A percentile compares a stretch with the other conserved stretches of the same genome.
phyloP scores from a whole-genome alignment of 2,113 vertebrate genomes.

The Xerus inauris region DNA sequence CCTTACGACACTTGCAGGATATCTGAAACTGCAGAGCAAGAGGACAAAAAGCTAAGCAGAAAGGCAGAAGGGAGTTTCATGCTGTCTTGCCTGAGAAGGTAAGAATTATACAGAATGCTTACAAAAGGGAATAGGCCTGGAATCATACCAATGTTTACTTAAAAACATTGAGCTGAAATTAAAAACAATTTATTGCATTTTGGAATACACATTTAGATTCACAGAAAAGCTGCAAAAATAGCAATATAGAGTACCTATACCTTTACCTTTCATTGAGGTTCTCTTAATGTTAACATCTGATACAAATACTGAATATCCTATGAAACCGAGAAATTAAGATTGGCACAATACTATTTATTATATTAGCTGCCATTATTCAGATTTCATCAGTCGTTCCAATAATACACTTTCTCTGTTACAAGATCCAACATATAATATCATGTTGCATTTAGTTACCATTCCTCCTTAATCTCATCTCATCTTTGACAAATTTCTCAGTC shows the following conservation, averaged over 20 bases:
- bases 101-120: neutral
- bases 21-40: neutral
- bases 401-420: neutral
- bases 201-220: neutral
- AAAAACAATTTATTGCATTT: neutral
- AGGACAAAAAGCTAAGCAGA: neutral
- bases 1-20: neutral
- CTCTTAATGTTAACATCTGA: neutral
- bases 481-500: neutral
- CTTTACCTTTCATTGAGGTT: neutral
- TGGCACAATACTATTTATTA: neutral
- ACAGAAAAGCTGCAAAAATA: neutral
- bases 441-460: neutral
- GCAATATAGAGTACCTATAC: neutral
- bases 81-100: neutral
- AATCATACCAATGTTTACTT: neutral
- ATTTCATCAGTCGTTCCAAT: neutral
- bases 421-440: neutral
- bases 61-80: neutral
- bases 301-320: neutral
- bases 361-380: neutral
- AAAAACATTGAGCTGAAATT: neutral
- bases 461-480: neutral
- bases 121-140: neutral
- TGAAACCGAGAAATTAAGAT: neutral